Evolutionary conservation across 64 coral and sea anemone species (phyloP).

Genomic region (Montipora capricornis): DNA sequence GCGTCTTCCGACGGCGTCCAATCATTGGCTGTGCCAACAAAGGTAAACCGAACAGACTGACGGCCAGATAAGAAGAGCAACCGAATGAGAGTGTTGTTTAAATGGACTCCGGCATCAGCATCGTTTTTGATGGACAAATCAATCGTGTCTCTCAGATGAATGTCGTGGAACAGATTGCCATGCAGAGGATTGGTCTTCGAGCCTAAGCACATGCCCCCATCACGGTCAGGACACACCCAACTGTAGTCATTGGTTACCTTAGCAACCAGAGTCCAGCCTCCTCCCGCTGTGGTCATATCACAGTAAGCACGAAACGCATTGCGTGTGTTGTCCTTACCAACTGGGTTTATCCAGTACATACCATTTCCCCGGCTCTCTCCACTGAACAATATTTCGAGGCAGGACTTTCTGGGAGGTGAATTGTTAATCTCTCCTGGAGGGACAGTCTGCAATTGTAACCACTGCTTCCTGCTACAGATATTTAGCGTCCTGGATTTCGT

Average conservation of each 20-base stretch:
- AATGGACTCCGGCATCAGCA: constrained; percentile 87
- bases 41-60: constrained; percentile 91
- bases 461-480: constrained; percentile 68
- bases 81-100: constrained; percentile 89
- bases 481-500: constrained; percentile 37
- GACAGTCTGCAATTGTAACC: constrained; percentile 64
- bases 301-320: constrained; percentile 95
- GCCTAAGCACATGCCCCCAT: constrained; percentile 80
- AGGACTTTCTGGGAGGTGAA: constrained; percentile 73
- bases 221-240: constrained; percentile 93
- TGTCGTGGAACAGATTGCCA: constrained; percentile 87
- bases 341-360: constrained; percentile 96
- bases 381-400: constrained; percentile 89
- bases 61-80: constrained; percentile 88
- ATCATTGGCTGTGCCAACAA: constrained; percentile 74
- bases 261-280: constrained; percentile 97
- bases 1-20: constrained; percentile 95
- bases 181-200: constrained; percentile 74
- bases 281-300: constrained; percentile 94
- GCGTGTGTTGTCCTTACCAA: constrained; percentile 47
- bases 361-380: constrained; percentile 91
- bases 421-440: constrained; percentile 41
- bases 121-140: constrained; percentile 85
- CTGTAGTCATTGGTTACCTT: constrained; percentile 97
- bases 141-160: constrained; percentile 90